Conservation (phyloP, 2,888 invertebrate species). For the Drosophila affinis region DNA sequence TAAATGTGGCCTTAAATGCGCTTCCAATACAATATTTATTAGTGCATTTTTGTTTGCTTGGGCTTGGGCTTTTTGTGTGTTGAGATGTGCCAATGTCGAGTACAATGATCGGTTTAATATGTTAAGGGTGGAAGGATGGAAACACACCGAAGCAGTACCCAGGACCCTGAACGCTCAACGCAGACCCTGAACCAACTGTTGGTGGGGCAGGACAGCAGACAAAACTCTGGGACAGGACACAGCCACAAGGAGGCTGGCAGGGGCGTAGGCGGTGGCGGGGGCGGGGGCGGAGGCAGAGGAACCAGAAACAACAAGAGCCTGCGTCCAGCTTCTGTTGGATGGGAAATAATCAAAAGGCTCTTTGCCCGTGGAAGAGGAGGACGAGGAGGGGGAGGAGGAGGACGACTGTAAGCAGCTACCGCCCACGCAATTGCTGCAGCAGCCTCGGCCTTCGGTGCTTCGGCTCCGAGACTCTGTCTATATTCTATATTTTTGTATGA, state of each 20-base stretch:
- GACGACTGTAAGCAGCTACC: conserved; percentile 38
- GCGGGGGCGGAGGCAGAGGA: conserved; percentile 4
- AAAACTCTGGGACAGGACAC: background rate
- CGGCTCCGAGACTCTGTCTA: conserved; percentile 23
- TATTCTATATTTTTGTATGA: background rate
- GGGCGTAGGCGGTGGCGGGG: background rate
- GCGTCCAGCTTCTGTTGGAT: conserved; percentile 5
- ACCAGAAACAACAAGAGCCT: conserved; percentile 29
- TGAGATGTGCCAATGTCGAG: conserved; percentile 71
- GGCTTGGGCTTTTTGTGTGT: conserved; percentile 48
- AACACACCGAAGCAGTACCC: conserved; percentile 7
- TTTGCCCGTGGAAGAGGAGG: conserved; percentile 11
- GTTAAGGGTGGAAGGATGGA: conserved; percentile 56
- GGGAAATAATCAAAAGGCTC: conserved; percentile 52
- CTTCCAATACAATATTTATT: conserved; percentile 10
- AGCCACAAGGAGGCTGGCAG: conserved; percentile 13
- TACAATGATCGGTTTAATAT: conserved; percentile 83
- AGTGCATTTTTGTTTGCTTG: conserved; percentile 50
- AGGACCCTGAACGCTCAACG: background rate
- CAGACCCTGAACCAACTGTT: conserved; percentile 29
- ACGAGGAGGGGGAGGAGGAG: conserved; percentile 3
- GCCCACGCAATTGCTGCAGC: conserved; percentile 48
- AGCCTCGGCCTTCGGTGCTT: background rate
- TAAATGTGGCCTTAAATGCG: background rate
- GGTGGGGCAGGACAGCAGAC: conserved; percentile 4